Conservation (phyloP, 2,113 vertebrate genomes). For the Oriolus oriolus region DNA sequence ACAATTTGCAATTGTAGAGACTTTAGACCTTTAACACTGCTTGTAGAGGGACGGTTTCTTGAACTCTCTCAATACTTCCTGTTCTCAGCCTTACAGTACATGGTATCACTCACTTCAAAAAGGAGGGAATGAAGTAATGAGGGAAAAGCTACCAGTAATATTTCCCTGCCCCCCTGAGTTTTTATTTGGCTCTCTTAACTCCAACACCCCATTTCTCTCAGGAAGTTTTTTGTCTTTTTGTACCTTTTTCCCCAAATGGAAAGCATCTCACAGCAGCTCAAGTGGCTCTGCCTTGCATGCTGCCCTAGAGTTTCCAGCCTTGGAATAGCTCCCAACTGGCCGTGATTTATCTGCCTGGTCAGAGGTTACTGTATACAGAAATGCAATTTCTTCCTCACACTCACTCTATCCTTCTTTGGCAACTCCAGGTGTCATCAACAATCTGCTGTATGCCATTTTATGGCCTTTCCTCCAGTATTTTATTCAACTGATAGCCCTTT, state of each 20-base stretch:
- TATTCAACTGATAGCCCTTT: background rate
- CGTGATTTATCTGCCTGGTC: slow-evolving; percentile 59
- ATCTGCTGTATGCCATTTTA: background rate
- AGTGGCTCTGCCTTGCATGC: background rate
- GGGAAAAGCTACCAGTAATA: background rate
- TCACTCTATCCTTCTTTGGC: slow-evolving; percentile 48
- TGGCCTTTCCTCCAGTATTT: slow-evolving; percentile 5
- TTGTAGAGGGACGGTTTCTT: background rate
- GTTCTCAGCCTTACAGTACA: background rate
- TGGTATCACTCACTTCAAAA: background rate
- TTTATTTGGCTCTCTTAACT: background rate
- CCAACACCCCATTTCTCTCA: background rate
- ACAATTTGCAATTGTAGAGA: background rate
- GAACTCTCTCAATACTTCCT: background rate
- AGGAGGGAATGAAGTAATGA: background rate
- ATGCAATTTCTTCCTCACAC: slow-evolving; percentile 62
- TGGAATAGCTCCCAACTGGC: slow-evolving; percentile 16
- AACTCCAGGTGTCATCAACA: slow-evolving; percentile 52
- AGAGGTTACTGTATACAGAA: slow-evolving; percentile 62
- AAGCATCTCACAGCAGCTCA: background rate
- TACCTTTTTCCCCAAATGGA: background rate
- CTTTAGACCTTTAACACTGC: background rate
- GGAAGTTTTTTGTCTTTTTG: background rate
- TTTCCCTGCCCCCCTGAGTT: background rate
- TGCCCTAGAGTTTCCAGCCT: background rate